These are phyloP conservation scores for human DNA, from an alignment of 2,113 vertebrate genomes.

Conservation along the genomic window GRCh38 chr19:45569001-45569500, in stretches of 20 bases:
- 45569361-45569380: no score
- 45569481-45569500: not conserved
- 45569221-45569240: no score
- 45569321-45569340: no score
- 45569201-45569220: no score
- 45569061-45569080: not conserved
- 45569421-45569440: not conserved
- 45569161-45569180: not conserved
- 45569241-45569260: no score
- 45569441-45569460: not conserved
- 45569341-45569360: no score
- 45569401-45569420: accelerated
- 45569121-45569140: not conserved
- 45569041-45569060: not conserved
- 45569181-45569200: not conserved
- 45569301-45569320: no score
- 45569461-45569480: not conserved
- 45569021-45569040: not conserved
- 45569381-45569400: no score
- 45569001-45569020: not conserved
- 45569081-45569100: not conserved
- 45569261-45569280: no score
- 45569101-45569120: not conserved
- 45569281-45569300: no score
- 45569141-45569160: not conserved